Base-by-base conservation (phyloP, 2,113 vertebrate species). In the Ciconia maguari region DNA sequence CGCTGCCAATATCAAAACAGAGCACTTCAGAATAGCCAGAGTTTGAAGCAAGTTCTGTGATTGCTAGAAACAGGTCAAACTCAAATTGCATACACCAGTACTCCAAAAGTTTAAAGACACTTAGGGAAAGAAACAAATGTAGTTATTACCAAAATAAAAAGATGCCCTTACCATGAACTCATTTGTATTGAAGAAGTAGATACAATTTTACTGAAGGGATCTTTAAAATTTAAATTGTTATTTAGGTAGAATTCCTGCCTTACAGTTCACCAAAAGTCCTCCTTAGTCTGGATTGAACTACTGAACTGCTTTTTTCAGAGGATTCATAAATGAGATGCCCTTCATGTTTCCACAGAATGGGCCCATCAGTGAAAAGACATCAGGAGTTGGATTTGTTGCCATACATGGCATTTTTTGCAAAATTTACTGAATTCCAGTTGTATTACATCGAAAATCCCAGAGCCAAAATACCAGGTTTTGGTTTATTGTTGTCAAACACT, bases 1-100 rank as follows among this genome's bases (percentile, higher is more conserved):
- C 76, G 22, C 42, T 91, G 91, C 90, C 86, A 95, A 10, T 92
- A 89, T 77, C 68, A 93, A 87, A 94, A 71, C 38, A 87, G 51
- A 80, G n/a, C 55, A 89, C 62, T 86, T 85, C 81, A 85, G 72
- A 89, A 88, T 29, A 87, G 72, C 6, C 27, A 70, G 49, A 76
- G 24, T 60, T 70, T 75, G 71, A 83, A 90, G 76, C 29, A 89
- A 94, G n/a, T 87, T 89, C 78, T 92, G n/a, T 86, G 83, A 94
- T 65, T 72, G 60, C 77, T 87, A 86, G 85, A 91, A 96, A 87
- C 68, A 85, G 64, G 51, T 89, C 81, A 69, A 89, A 90, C 52
- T 81, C 94, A 90, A 89, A 87, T 90, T 69, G 83, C 42, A 89
- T 13, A 64, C 16, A 46, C 3, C 16, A 92, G 49, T 38, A 71